A percentile compares a stretch with the other conserved stretches of the same genome.
Evolutionary conservation across 2,113 vertebrate genomes (phyloP).

Genomic region (Otolemur garnettii): DNA sequence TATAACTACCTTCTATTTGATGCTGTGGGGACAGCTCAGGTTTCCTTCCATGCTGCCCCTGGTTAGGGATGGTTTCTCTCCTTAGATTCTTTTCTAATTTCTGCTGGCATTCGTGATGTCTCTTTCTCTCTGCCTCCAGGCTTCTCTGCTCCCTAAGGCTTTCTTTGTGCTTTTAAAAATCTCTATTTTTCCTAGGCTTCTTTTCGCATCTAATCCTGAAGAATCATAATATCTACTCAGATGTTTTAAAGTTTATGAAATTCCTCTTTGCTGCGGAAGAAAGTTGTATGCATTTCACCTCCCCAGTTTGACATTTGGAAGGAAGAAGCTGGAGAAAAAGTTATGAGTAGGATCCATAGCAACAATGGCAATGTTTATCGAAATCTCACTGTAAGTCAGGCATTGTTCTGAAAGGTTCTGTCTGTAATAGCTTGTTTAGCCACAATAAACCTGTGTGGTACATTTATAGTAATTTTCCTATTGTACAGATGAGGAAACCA

Average conservation of each 20-base stretch:
- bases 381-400: neutral
- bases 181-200: slow-evolving; percentile 45
- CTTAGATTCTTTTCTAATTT: slow-evolving; percentile 62
- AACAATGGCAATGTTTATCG: neutral
- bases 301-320: neutral
- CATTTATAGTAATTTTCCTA: neutral
- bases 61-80: slow-evolving; percentile 33
- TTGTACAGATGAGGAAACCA: neutral
- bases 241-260: slow-evolving; percentile 29
- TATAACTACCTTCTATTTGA: neutral
- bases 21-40: neutral
- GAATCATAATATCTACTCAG: neutral
- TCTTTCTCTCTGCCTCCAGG: slow-evolving; percentile 44
- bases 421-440: neutral
- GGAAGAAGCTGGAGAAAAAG: neutral
- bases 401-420: neutral
- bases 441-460: neutral
- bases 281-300: neutral
- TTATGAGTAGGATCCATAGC: neutral
- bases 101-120: slow-evolving; percentile 10
- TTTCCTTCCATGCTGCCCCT: neutral
- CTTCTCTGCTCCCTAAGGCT: slow-evolving; percentile 31
- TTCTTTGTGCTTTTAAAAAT: slow-evolving; percentile 62
- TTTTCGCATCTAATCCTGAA: neutral
- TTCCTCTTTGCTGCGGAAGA: slow-evolving; percentile 24